phyloP scores from a whole-genome alignment of 2,113 vertebrate genomes.

The Cryptoleucopteryx plumbea region DNA sequence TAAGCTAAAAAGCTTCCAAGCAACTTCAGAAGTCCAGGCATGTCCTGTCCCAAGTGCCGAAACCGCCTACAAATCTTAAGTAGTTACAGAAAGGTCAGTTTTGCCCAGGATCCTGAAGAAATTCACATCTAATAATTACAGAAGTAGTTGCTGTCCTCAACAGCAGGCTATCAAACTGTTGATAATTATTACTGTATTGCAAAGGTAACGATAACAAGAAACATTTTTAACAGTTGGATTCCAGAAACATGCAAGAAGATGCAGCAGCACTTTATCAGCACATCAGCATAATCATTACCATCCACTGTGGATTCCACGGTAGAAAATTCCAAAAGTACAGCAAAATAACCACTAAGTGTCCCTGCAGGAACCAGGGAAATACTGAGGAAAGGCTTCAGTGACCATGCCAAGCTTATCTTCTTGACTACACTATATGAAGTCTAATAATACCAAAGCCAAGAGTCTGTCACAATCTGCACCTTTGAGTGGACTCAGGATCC shows the following conservation, averaged over 20 bases:
- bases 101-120: neutral
- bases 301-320: accelerated
- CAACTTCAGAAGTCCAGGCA: neutral
- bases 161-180: neutral
- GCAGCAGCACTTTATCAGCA: neutral
- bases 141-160: neutral
- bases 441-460: neutral
- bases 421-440: neutral
- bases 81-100: neutral
- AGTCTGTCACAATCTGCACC: neutral
- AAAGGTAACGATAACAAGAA: neutral
- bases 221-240: neutral
- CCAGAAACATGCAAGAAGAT: neutral
- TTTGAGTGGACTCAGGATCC: neutral
- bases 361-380: neutral
- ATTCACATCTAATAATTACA: neutral
- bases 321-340: neutral
- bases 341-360: neutral
- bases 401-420: neutral
- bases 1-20: neutral
- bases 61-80: neutral
- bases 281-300: neutral
- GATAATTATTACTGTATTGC: neutral
- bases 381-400: neutral
- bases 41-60: neutral